Conservation (phyloP, 2,113 vertebrate genomes). For the Leptosomus discolor region DNA sequence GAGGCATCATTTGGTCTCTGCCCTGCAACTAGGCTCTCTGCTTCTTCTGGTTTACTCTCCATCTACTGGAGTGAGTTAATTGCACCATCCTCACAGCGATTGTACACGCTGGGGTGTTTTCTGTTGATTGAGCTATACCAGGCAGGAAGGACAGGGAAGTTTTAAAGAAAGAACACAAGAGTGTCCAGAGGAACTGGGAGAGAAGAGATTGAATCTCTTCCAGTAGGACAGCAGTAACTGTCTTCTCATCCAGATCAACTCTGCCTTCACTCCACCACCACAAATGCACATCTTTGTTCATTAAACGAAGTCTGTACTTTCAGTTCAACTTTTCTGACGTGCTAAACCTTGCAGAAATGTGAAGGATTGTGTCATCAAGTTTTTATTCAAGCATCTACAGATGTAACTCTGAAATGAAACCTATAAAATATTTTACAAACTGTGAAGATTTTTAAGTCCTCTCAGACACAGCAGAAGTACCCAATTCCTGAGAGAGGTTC, state of each 20-base stretch:
- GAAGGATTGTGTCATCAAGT: not conserved
- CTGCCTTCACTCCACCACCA: not conserved
- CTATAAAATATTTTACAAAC: not conserved
- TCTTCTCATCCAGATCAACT: not conserved
- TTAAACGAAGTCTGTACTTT: not conserved
- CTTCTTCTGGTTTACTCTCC: not conserved
- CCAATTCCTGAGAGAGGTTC: constrained; percentile 51
- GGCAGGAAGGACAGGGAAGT: not conserved
- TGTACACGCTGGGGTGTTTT: not conserved
- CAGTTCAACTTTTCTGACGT: not conserved
- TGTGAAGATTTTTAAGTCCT: not conserved
- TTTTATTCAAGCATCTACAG: not conserved
- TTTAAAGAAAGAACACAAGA: not conserved
- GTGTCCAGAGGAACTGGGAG: not conserved
- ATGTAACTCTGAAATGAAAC: constrained; percentile 19
- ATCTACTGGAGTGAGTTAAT: not conserved
- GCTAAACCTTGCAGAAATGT: constrained; percentile 35
- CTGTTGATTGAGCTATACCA: not conserved
- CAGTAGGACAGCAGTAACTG: not conserved
- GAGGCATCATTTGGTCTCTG: not conserved
- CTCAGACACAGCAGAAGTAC: constrained; percentile 14
- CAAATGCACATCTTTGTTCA: not conserved
- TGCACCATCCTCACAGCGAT: not conserved
- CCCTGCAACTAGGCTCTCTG: not conserved
- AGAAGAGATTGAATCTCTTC: not conserved